Conservation (phyloP, 2,797 vertebrate species). For the Austrolebias charrua region DNA sequence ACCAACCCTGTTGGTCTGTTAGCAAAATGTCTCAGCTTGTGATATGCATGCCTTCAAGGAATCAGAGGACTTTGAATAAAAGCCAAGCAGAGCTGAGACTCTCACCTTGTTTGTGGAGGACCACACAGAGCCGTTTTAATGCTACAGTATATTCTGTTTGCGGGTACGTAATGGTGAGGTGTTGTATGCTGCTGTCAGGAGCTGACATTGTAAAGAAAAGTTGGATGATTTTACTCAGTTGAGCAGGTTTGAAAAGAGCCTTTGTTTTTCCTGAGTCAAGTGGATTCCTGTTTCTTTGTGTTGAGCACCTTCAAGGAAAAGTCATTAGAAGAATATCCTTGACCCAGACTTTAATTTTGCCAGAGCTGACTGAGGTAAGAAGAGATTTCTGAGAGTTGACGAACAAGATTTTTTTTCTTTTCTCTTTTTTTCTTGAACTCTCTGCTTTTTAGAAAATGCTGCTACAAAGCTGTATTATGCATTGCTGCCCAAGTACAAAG, state of each 20-base stretch:
- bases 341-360: constrained; percentile 9
- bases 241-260: constrained; percentile 2
- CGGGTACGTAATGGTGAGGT: too few relatives aligned
- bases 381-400: not conserved
- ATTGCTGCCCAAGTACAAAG: too few relatives aligned
- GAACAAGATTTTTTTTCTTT: not conserved
- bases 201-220: not conserved
- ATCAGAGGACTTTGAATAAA: too few relatives aligned
- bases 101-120: not conserved
- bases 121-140: not conserved
- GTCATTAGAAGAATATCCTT: constrained; percentile 24
- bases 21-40: too few relatives aligned
- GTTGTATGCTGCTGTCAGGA: not conserved
- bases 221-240: too few relatives aligned
- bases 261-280: not conserved
- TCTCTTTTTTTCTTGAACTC: not conserved
- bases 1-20: too few relatives aligned
- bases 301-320: constrained; percentile 14
- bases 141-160: not conserved
- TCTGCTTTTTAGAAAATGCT: not conserved
- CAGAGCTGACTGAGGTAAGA: not conserved
- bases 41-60: too few relatives aligned
- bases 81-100: too few relatives aligned
- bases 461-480: not conserved
- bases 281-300: not conserved